These are phyloP conservation scores for Tigriopus japonicus DNA, from an alignment of 1,140 invertebrate genomes.

Conservation along the genomic window DNA sequence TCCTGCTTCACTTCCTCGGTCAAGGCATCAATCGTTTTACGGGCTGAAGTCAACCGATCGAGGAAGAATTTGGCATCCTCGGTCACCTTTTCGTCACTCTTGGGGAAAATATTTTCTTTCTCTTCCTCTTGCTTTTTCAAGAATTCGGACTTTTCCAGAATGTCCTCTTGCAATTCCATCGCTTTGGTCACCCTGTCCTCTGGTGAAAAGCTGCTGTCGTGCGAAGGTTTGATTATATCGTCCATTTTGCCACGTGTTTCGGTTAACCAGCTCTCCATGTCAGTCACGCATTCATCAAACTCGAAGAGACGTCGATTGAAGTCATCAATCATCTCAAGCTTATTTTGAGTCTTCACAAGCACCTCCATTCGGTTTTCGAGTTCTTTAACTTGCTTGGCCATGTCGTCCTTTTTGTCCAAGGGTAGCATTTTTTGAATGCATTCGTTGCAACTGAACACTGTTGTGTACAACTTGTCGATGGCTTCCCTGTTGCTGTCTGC, in stretches of 20 bases:
- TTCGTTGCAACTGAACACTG: slow-evolving; percentile 16
- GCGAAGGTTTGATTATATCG: not conserved
- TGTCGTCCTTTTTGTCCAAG: slow-evolving; percentile 20
- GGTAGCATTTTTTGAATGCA: slow-evolving; percentile 18
- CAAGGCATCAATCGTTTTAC: slow-evolving; percentile 17
- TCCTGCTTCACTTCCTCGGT: slow-evolving; percentile 18
- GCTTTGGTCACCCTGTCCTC: slow-evolving; percentile 13
- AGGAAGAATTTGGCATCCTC: slow-evolving; percentile 20
- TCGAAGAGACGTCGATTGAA: slow-evolving; percentile 16
- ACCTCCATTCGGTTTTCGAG: slow-evolving; percentile 18
- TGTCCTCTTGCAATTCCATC: slow-evolving; percentile 10
- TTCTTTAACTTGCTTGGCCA: slow-evolving; percentile 19
- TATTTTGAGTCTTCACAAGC: slow-evolving; percentile 17
- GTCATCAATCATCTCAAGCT: slow-evolving; percentile 15
- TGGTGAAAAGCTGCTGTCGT: not conserved
- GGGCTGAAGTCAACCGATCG: slow-evolving; percentile 18
- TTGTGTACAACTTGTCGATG: slow-evolving; percentile 16
- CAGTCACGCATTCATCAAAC: slow-evolving; percentile 17
- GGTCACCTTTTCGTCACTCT: slow-evolving; percentile 17
- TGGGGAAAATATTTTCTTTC: slow-evolving; percentile 19
- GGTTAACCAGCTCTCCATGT: slow-evolving; percentile 17
- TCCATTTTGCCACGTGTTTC: slow-evolving; percentile 18
- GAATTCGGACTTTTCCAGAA: slow-evolving; percentile 12
- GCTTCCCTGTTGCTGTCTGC: slow-evolving; percentile 16
- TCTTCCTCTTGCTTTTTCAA: slow-evolving; percentile 14